Conservation (phyloP, 92 coral and sea anemone genomes). For the Phenganax subtilis region DNA sequence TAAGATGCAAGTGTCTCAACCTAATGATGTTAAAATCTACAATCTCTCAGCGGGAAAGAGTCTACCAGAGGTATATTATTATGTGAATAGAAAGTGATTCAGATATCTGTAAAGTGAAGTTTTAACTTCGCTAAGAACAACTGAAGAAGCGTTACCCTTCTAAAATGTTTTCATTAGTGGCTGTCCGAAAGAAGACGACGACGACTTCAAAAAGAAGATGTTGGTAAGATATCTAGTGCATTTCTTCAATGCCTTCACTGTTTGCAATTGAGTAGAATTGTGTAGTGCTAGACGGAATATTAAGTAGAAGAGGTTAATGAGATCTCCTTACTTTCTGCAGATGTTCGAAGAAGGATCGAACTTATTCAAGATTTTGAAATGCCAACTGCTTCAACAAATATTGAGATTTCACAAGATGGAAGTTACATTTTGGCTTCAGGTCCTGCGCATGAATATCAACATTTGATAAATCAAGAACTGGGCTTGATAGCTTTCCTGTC, state of each 20-base stretch:
- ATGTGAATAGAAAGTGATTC: too few relatives aligned
- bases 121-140: too few relatives aligned
- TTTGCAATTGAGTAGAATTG: not conserved
- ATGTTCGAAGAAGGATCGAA: constrained; percentile 87
- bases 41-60: constrained; percentile 93
- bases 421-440: constrained; percentile 84
- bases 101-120: too few relatives aligned
- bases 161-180: constrained; percentile 54
- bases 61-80: constrained; percentile 73
- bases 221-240: constrained; percentile 56
- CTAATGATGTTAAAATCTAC: constrained; percentile 92
- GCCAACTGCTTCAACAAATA: constrained; percentile 92
- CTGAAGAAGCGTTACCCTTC: too few relatives aligned
- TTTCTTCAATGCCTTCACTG: not conserved
- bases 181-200: constrained; percentile 92
- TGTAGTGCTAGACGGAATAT: not conserved
- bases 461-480: not conserved
- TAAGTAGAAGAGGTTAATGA: not conserved
- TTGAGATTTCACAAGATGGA: constrained; percentile 73
- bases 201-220: constrained; percentile 77
- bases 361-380: constrained; percentile 96
- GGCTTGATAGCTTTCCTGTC: not conserved
- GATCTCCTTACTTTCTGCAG: constrained; percentile 36
- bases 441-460: not conserved
- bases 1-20: constrained; percentile 93